Evolutionary conservation across 2,113 vertebrate species (phyloP).

Genomic region (Myrmophylax atrothorax): DNA sequence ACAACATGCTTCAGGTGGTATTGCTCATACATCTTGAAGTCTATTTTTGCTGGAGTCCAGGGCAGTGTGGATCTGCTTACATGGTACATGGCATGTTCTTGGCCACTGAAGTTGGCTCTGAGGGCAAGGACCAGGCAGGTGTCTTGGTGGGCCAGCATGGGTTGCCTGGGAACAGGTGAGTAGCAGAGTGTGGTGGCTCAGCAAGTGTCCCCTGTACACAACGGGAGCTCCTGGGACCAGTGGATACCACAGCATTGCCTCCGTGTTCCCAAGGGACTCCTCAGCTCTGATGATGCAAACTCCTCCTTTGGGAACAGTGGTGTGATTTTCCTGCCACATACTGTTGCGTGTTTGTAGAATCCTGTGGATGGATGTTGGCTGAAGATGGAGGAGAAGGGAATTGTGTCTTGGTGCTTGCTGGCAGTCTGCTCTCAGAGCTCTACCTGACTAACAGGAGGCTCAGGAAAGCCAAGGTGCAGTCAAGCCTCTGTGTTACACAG

Average conservation of each 20-base stretch:
- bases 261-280: not conserved
- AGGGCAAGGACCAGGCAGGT: not conserved
- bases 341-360: fast-evolving
- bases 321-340: fast-evolving
- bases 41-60: not conserved
- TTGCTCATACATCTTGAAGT: not conserved
- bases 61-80: not conserved
- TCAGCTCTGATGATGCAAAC: fast-evolving
- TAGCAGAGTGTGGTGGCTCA: not conserved
- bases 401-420: not conserved
- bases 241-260: not conserved
- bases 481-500: not conserved
- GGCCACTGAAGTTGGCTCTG: fast-evolving
- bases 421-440: not conserved
- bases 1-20: not conserved
- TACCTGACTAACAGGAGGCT: not conserved
- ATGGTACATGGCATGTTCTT: fast-evolving
- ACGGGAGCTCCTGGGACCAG: fast-evolving
- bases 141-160: not conserved
- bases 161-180: not conserved
- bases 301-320: not conserved
- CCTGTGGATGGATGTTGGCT: not conserved
- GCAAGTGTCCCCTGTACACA: fast-evolving
- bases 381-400: not conserved
- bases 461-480: not conserved